Evolutionary conservation across 2,888 invertebrate genomes (phyloP).

Genomic region (Rhyacophila evoluta): DNA sequence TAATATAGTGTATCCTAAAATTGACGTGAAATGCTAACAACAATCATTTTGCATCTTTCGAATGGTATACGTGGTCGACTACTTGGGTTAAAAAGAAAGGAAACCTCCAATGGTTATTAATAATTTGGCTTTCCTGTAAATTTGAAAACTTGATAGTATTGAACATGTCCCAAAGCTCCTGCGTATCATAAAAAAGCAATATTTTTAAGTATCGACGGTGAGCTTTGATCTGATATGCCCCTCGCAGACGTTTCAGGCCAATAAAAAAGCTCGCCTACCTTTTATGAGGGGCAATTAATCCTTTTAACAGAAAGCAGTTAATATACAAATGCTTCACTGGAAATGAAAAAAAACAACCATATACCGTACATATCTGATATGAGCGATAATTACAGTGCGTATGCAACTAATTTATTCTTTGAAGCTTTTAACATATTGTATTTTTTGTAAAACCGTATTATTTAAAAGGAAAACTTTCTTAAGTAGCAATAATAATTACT

Average conservation of each 20-base stretch:
- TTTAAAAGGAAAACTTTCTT: too few relatives aligned
- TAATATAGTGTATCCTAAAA: too few relatives aligned
- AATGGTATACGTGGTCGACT: too few relatives aligned
- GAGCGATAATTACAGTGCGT: background rate
- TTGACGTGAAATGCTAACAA: too few relatives aligned
- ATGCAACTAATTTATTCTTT: background rate
- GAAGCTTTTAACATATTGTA: background rate
- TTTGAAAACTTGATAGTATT: background rate
- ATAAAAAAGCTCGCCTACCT: conserved; percentile 18
- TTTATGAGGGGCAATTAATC: conserved; percentile 20
- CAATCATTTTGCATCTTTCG: too few relatives aligned
- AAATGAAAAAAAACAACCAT: conserved; percentile 4
- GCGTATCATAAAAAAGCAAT: conserved; percentile 22
- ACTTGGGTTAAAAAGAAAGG: too few relatives aligned
- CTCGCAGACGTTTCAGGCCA: background rate
- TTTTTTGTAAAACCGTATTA: too few relatives aligned
- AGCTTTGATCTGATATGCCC: conserved; percentile 17
- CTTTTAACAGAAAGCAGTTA: conserved; percentile 16
- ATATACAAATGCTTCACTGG: background rate
- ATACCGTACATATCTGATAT: background rate
- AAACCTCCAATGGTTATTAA: too few relatives aligned
- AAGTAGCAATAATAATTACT: too few relatives aligned
- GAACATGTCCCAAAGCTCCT: conserved; percentile 1
- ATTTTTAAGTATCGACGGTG: conserved; percentile 17
- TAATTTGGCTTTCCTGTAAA: background rate